Conservation (phyloP, 2,113 vertebrate species). For the Erythrocebus patas region DNA sequence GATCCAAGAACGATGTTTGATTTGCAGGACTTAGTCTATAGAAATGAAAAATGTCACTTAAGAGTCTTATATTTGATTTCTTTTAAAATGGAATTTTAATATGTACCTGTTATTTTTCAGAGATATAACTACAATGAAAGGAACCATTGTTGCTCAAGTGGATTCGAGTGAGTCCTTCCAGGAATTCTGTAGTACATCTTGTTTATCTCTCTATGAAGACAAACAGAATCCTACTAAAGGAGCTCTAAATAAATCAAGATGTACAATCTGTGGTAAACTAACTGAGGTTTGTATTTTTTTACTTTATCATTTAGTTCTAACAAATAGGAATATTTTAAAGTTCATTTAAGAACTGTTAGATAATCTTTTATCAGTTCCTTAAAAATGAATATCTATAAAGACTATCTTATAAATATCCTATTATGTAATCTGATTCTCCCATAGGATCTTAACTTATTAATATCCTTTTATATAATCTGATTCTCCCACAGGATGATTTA, state of each 20-base stretch:
- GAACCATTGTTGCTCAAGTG: conserved; percentile 98
- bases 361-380: neutral
- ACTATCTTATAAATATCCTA: neutral
- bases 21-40: neutral
- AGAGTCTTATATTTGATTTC: neutral
- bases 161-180: conserved; percentile 99
- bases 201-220: conserved; percentile 96
- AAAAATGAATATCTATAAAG: neutral
- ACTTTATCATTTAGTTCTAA: neutral
- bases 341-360: neutral
- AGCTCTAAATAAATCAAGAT: conserved; percentile 94
- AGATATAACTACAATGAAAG: conserved; percentile 99
- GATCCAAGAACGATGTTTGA: conserved; percentile 5
- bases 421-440: neutral
- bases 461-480: neutral
- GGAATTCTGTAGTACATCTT: conserved; percentile 98
- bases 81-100: conserved; percentile 5
- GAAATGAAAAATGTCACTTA: conserved; percentile 25
- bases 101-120: conserved; percentile 82
- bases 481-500: neutral
- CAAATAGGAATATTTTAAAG: neutral
- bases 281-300: conserved; percentile 91
- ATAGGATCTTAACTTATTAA: neutral
- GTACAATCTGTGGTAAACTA: conserved; percentile 97
- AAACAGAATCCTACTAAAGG: conserved; percentile 97